Conservation (phyloP, 2,888 invertebrate genomes). For the Beris morrisii region DNA sequence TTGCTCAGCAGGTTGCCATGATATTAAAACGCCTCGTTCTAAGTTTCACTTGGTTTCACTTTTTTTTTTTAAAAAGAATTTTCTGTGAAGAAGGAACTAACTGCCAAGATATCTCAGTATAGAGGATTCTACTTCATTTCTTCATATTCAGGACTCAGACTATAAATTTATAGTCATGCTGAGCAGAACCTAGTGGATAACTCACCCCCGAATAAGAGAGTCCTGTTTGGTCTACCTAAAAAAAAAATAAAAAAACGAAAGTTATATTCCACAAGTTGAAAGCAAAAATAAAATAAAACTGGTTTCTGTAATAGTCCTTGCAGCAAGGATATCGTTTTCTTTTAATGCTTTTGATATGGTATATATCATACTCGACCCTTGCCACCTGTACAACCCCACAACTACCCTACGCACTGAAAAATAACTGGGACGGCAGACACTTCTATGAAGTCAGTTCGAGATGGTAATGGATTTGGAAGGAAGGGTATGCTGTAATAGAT, state of each 20-base stretch:
- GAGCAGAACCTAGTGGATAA: not conserved
- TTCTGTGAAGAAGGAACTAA: not conserved
- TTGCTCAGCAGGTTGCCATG: constrained; percentile 24
- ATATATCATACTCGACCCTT: not conserved
- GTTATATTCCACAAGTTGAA: not conserved
- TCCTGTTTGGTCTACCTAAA: not conserved
- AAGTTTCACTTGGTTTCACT: not conserved
- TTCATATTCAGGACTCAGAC: not conserved
- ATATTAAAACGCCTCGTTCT: constrained; percentile 22
- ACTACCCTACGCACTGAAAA: not conserved
- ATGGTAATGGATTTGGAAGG: not conserved
- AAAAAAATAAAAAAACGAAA: too few relatives aligned
- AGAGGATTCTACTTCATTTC: not conserved
- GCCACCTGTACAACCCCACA: not conserved
- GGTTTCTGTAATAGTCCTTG: not conserved
- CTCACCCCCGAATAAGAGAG: not conserved
- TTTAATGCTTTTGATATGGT: not conserved
- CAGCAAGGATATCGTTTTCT: not conserved
- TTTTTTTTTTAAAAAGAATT: not conserved
- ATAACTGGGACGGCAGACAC: not conserved
- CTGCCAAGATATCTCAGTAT: not conserved
- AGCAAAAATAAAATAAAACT: not conserved
- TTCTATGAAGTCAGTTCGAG: not conserved
- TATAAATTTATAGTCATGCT: too few relatives aligned
- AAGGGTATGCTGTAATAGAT: not conserved